Percentiles rank a stretch among this genome's conserved stretches.
phyloP scores from a whole-genome alignment of 2,113 vertebrate genomes.

The Rhipidura dahli region DNA sequence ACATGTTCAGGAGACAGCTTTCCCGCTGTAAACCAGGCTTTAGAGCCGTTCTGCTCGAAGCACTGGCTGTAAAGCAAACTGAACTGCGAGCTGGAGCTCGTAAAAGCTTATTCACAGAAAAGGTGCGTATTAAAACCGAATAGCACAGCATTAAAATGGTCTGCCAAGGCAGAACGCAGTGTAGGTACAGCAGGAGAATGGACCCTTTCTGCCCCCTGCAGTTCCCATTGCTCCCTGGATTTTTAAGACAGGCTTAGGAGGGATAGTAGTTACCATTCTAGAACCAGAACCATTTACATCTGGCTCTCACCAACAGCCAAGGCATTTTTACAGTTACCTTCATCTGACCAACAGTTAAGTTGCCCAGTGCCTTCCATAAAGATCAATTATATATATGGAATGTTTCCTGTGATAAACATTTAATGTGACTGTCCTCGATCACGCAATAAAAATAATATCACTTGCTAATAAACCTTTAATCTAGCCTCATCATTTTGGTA shows the following conservation, averaged over 20 bases:
- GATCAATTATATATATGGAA: neutral
- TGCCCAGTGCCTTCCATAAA: neutral
- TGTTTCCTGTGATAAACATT: neutral
- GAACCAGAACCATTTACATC: neutral
- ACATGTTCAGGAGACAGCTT: neutral
- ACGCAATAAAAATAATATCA: neutral
- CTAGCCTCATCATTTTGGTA: neutral
- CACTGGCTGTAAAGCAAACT: neutral
- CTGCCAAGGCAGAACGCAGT: constrained; percentile 43
- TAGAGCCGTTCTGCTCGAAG: neutral
- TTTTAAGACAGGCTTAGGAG: constrained; percentile 13
- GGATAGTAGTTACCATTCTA: neutral
- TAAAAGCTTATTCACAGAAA: constrained; percentile 13
- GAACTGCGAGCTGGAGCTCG: neutral
- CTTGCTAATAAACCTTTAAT: neutral
- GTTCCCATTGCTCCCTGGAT: constrained; percentile 27
- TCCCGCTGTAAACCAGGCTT: neutral
- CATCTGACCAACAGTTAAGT: neutral
- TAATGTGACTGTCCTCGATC: neutral
- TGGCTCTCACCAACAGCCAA: neutral
- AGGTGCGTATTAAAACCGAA: neutral
- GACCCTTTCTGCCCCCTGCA: constrained; percentile 64
- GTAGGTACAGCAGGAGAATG: neutral
- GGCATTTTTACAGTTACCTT: neutral
- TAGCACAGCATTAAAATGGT: constrained; percentile 34